phyloP scores from a whole-genome alignment of 2,888 invertebrate genomes.

The Microctonus aethiopoides region DNA sequence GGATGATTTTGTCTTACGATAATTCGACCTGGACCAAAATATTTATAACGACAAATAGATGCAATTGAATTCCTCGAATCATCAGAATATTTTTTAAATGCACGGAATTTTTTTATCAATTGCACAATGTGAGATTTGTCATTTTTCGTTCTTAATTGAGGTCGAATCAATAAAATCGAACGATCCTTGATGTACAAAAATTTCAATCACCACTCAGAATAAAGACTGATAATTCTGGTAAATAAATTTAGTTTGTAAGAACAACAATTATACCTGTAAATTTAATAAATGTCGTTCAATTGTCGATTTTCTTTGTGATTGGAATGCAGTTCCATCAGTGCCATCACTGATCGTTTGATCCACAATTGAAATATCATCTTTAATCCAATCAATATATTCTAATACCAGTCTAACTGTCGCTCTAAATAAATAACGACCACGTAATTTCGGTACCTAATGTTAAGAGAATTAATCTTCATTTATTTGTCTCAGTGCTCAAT shows the following conservation, averaged over 20 bases:
- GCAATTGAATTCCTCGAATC: constrained; percentile 73
- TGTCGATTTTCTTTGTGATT: constrained; percentile 44
- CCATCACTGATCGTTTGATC: constrained; percentile 45
- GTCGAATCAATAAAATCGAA: constrained; percentile 47
- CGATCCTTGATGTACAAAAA: constrained; percentile 51
- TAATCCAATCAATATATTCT: constrained; percentile 56
- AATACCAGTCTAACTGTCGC: constrained; percentile 51
- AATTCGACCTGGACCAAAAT: constrained; percentile 71
- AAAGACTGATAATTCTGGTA: neutral
- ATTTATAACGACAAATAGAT: constrained; percentile 73
- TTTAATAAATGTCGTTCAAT: constrained; percentile 39
- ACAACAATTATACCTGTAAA: constrained; percentile 42
- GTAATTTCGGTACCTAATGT: constrained; percentile 46
- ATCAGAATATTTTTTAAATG: constrained; percentile 63
- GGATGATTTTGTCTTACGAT: constrained; percentile 74
- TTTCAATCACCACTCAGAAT: neutral
- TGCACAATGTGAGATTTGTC: constrained; percentile 47
- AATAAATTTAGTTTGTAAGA: neutral
- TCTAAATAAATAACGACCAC: constrained; percentile 54
- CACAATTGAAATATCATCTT: constrained; percentile 39
- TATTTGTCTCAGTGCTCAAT: too few relatives aligned
- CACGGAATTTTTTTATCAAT: constrained; percentile 50
- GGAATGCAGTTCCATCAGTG: constrained; percentile 42
- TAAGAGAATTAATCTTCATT: neutral
- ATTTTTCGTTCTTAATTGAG: constrained; percentile 42